Evolutionary conservation across 2,888 invertebrate species (phyloP), one percentile per base, ranked within the genome.

Genomic region (Mycalesis mineus): DNA sequence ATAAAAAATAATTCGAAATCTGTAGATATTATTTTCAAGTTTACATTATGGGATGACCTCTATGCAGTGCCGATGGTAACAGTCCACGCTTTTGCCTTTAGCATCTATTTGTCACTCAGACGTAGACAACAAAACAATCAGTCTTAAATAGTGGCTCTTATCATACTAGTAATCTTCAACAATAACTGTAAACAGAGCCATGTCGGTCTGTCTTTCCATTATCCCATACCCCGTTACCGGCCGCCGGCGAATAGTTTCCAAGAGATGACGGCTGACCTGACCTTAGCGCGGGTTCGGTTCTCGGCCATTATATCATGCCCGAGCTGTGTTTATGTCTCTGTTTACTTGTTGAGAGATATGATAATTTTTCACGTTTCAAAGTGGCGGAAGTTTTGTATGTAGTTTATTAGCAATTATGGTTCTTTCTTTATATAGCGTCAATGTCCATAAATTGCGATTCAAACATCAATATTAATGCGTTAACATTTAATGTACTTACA

Each of bases 181-280:
- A 50, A 49, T 42, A 44, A 44, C 37, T 44, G 42, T 49, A 44
- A 44, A 50, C 50, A 56, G 28, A 53, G 49, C 17, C 31, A 50
- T 45, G 58, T 47, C 51, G 56, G 49, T 56, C 55, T 58, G 47
- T 56, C 54, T 59, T 53, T 60, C 57, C 59, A 63, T 63, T 60
- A 59, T 57, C 51, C 52, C 44, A 55, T 47, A 54, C 57, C 49
- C 67, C 67, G 67, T 67, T 67, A 67, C 44, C 31, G 45, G 55
- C 66, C 62, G 54, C 61, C 58, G 57, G 62, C 63, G 65, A 62
- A 61, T 57, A 58, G 60, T 64, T 65, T 62, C 60, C 57, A 47
- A 51, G 62, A 62, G 65, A 63, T 62, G 59, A 67, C 60, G 55
- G 53, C 50, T 65, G 67, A 66, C 66, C 67, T 57, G 64, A 67